These are phyloP conservation scores for Ascaphus truei DNA, from an alignment of 2,113 vertebrate species.

Conservation along the genomic window DNA sequence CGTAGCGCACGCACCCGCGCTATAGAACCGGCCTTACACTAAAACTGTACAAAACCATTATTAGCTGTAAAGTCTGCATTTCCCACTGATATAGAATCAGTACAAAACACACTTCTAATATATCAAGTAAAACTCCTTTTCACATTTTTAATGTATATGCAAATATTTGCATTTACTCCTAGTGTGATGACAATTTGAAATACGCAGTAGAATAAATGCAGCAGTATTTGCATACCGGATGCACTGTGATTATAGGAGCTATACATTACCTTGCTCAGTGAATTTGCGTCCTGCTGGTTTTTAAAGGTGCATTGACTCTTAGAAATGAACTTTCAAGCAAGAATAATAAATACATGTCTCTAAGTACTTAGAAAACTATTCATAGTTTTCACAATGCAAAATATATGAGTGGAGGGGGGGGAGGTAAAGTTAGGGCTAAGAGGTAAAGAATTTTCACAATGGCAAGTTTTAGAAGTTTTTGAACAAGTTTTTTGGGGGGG, in stretches of 20 bases:
- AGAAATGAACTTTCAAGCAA: neutral
- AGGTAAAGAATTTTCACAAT: no score
- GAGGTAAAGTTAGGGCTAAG: no score
- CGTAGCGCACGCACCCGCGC: no score
- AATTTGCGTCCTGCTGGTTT: neutral
- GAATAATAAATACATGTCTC: neutral
- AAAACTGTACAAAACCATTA: slow-evolving; percentile 13
- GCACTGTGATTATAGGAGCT: slow-evolving; percentile 4
- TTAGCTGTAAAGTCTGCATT: neutral
- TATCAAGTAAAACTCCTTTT: slow-evolving; percentile 19
- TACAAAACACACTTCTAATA: slow-evolving; percentile 26
- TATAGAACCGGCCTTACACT: no score
- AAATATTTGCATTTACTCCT: slow-evolving; percentile 34
- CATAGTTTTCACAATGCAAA: no score
- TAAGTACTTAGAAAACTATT: no score
- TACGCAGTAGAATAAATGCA: slow-evolving; percentile 19
- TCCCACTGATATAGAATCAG: slow-evolving; percentile 28
- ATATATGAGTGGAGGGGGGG: no score
- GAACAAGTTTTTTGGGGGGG: no score
- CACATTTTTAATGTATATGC: slow-evolving; percentile 34
- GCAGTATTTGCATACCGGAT: slow-evolving; percentile 18
- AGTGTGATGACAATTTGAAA: slow-evolving; percentile 20
- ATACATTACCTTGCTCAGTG: slow-evolving; percentile 5
- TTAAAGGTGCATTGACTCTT: neutral
- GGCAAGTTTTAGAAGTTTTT: no score